Evolutionary conservation across 2,888 invertebrate species (phyloP).

Genomic region (Erebia palarica): DNA sequence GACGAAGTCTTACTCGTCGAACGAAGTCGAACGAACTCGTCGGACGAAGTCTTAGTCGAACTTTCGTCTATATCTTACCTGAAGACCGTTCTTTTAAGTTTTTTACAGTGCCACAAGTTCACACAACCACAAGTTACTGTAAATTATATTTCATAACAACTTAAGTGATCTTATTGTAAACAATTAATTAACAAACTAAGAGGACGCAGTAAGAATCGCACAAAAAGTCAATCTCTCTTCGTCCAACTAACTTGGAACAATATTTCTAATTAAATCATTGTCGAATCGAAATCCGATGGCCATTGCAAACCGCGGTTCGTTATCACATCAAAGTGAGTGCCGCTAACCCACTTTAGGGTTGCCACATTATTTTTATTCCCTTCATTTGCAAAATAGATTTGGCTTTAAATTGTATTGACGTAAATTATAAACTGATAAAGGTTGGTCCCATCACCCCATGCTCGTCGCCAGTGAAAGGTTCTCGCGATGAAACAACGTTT

Average conservation of each 20-base stretch:
- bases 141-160: background rate
- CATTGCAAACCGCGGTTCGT: constrained; percentile 32
- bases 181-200: background rate
- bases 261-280: constrained; percentile 32
- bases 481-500: too few species aligned
- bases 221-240: constrained; percentile 11
- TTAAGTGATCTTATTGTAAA: background rate
- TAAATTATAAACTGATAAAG: background rate
- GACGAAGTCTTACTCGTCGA: too few species aligned
- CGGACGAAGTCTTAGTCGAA: too few species aligned
- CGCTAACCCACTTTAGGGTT: constrained; percentile 29
- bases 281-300: constrained; percentile 27
- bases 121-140: too few species aligned
- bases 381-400: background rate
- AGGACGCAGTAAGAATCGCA: constrained; percentile 4
- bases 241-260: constrained; percentile 15
- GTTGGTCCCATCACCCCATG: background rate
- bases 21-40: too few species aligned
- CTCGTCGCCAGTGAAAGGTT: background rate
- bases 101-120: too few species aligned
- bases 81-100: too few species aligned
- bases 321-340: constrained; percentile 41
- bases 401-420: background rate
- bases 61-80: too few species aligned
- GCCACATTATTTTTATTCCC: constrained; percentile 8